Base-by-base conservation (phyloP, 2,888 invertebrate species). In the Parnassius smintheus region DNA sequence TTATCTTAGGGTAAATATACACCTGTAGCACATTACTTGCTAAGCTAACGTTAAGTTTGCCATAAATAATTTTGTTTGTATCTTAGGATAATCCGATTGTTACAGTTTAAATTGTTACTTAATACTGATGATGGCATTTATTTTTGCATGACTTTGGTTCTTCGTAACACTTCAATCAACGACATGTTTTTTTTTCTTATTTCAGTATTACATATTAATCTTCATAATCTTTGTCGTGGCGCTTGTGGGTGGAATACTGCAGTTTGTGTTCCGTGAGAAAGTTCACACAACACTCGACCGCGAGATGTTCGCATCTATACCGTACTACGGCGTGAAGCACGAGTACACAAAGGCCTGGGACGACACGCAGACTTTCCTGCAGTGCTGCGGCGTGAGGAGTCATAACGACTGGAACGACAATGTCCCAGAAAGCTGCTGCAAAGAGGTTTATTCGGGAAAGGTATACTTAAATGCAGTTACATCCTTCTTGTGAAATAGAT, bases 181-280 rank as follows among this genome's bases (percentile, higher is more conserved):
- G 11, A 12, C n/a, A 46, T 12, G 12, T 46, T 7, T 13, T 49
- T 13, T 49, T 7, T 49, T 18, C 9, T 13, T 49, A 49, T 93
- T 94, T 52, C 92, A 97, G 97, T 97, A 97, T 86, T 97, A 98
- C 90, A 96, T 98, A 74, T 93, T 97, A 35, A 93, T 98, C 58
- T 95, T 98, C 80, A 93, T 98, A 72, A 95, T 98, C 72, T 97
- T 98, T 88, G 95, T 98, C 68, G 96, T 96, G 67, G 96, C 98
- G 94, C 88, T 98, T 69, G 95, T 98, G 65, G 98, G 98, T 48
- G 98, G 97, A 52, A 96, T 98, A 68, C 92, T 98, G 62, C 96
- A 97, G 60, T 98, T 97, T 82, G 97, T 98, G 57, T 98, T 98
- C 91, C 93, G 97, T 53, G 96, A 95, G 77, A 96, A 97, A 85